Evolutionary conservation across 2,888 invertebrate genomes (phyloP), one percentile per base, ranked within the genome.

Genomic region (Philereme vetulata): DNA sequence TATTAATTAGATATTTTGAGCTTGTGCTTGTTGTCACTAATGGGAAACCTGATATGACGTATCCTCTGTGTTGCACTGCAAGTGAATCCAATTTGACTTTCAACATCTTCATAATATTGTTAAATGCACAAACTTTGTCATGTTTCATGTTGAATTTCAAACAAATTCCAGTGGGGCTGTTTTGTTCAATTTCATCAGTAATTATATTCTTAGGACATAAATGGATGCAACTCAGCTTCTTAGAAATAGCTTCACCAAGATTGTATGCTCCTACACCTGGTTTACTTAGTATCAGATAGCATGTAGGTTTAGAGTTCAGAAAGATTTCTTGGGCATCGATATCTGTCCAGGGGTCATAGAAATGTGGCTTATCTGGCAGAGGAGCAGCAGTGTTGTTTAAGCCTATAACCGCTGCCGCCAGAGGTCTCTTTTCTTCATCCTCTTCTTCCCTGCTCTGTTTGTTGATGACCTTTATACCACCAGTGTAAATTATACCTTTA

Each of bases 31-130:
- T 89, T 3, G 93, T 88, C n/a, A 95, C 86, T 42, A 95, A 76
- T 21, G 95, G 95, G 63, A 95, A 82, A 5, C 95, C 95, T 59
- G 94, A 94, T 66, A 95, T 78, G 3, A 95, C 90, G 86, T 94
- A 95, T 6, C 95, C 95, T 73, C 94, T 85, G 72, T 95, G 93
- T 69, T 84, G 77, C 10, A 94, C 87, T 34, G 90, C 87, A 57
- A 90, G 86, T 21, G 91, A 90, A 49, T 87, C 78, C 1, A 94
- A 65, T 72, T 94, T 93, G 52, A 81, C 82, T 67, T 93, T 86
- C 8, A 95, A 77, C 21, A 95, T 81, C 64, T 89, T 76, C 51
- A 94, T 68, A 35, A 95, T 83, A 4, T 89, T 77, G 66, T 94
- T 89, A 64, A 86, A 86, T 46, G 89, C 88, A 56, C 94, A 84